phyloP scores from a whole-genome alignment of 2,888 invertebrate species.

The Callimorpha dominula region DNA sequence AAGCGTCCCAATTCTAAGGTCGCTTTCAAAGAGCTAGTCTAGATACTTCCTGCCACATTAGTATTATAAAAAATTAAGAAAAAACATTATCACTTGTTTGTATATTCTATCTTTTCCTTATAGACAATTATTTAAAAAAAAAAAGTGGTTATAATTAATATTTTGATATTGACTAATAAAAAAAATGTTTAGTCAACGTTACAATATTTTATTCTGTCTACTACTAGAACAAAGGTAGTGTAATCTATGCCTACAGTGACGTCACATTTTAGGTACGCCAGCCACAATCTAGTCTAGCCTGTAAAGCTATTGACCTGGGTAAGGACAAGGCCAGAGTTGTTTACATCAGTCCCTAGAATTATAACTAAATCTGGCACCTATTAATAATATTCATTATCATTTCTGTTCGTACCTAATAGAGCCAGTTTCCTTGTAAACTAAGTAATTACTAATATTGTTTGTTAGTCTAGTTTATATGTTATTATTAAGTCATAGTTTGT shows the following conservation, averaged over 20 bases:
- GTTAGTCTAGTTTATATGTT: slow-evolving; percentile 8
- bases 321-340: slow-evolving; percentile 50
- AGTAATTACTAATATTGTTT: slow-evolving; percentile 10
- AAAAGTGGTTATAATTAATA: no score
- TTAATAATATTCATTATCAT: slow-evolving; percentile 17
- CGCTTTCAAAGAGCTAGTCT: no score
- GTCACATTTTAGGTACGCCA: slow-evolving; percentile 15
- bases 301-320: slow-evolving; percentile 36
- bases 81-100: no score
- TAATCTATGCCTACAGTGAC: neutral
- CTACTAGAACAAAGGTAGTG: neutral
- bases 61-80: no score
- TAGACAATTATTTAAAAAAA: no score
- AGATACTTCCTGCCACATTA: no score
- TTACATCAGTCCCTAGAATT: slow-evolving; percentile 30
- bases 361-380: slow-evolving; percentile 27
- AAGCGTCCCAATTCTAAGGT: no score
- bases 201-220: neutral
- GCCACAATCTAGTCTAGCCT: slow-evolving; percentile 34
- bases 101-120: no score
- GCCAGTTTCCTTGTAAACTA: slow-evolving; percentile 15
- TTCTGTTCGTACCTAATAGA: neutral
- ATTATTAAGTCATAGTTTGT: neutral
- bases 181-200: neutral
- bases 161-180: neutral